Evolutionary conservation across 2,113 vertebrate species (phyloP).

Genomic region (Pionites leucogaster): DNA sequence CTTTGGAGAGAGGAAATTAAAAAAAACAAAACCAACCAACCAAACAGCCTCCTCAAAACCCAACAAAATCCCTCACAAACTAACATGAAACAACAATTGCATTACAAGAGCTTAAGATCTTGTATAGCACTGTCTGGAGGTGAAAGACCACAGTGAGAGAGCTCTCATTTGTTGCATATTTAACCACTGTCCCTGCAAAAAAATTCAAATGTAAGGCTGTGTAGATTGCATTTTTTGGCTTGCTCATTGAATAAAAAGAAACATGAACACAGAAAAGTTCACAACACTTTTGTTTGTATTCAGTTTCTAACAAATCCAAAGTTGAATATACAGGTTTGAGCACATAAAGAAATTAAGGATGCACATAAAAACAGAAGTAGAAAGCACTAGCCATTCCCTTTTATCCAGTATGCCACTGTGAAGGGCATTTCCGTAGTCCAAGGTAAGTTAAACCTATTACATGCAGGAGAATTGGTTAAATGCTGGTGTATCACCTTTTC

Average conservation of each 20-base stretch:
- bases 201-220: background rate
- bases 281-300: background rate
- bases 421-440: background rate
- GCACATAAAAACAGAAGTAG: background rate
- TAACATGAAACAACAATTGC: background rate
- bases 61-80: background rate
- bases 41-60: background rate
- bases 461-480: background rate
- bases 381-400: rapidly evolving
- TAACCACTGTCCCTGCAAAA: background rate
- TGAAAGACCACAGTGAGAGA: background rate
- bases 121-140: background rate
- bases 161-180: background rate
- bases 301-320: background rate
- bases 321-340: background rate
- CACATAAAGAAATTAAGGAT: background rate
- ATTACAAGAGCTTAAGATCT: background rate
- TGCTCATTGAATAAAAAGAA: background rate
- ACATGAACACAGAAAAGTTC: background rate
- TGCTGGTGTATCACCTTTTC: background rate
- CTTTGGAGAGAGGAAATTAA: background rate
- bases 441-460: background rate
- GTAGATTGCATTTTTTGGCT: background rate
- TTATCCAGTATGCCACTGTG: background rate
- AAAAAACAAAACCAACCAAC: background rate